Conservation (phyloP, 2,797 vertebrate genomes). For the Oophaga sylvatica region DNA sequence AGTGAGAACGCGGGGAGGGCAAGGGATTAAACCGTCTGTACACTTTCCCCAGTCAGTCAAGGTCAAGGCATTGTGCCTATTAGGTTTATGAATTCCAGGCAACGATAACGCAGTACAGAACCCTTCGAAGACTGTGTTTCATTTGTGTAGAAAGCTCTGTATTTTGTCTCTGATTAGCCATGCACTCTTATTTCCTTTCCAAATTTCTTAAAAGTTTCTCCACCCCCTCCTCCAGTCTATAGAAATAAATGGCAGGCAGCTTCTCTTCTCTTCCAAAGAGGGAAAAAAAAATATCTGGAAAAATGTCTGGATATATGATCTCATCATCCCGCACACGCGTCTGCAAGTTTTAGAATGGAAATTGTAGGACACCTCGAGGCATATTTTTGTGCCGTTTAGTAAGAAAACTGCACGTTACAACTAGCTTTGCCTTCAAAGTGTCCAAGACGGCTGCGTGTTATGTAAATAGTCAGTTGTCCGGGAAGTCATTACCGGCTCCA, state of each 20-base stretch:
- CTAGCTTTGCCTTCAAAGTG: not conserved
- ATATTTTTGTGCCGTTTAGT: constrained; percentile 19
- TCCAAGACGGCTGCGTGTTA: not conserved
- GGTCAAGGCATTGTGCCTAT: constrained; percentile 55
- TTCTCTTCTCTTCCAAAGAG: constrained; percentile 42
- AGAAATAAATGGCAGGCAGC: constrained; percentile 10
- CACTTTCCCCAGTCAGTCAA: constrained; percentile 56
- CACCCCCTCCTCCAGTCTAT: constrained; percentile 11
- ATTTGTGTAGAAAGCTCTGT: constrained; percentile 12
- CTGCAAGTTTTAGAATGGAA: constrained; percentile 56
- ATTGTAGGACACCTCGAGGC: constrained; percentile 54
- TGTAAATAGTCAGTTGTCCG: constrained; percentile 40
- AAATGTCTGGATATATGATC: constrained; percentile 53
- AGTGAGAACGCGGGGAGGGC: constrained; percentile 38
- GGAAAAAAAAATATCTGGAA: constrained; percentile 43
- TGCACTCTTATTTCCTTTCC: constrained; percentile 26
- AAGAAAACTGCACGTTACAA: constrained; percentile 26
- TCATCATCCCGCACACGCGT: constrained; percentile 55
- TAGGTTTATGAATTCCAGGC: constrained; percentile 45
- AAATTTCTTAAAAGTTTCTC: constrained; percentile 18
- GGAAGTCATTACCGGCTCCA: constrained; percentile 28
- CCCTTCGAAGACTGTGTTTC: not conserved
- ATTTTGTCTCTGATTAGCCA: constrained; percentile 33
- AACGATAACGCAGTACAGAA: constrained; percentile 29
- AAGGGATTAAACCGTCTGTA: constrained; percentile 58